Conservation (phyloP, 2,113 vertebrate species). For the Gila orcuttii region DNA sequence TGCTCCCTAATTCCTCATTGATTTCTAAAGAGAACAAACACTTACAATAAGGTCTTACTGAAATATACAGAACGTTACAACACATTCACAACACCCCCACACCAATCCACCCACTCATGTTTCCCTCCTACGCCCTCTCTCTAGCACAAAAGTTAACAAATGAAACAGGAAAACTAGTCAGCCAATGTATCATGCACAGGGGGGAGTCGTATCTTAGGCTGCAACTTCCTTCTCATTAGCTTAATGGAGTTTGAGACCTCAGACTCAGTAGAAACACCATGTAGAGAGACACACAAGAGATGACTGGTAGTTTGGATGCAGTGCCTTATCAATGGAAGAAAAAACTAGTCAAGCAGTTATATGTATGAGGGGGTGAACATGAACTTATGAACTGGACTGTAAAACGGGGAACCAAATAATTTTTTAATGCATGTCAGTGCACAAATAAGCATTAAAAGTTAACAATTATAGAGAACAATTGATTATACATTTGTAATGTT, state of each 20-base stretch:
- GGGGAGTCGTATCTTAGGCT: slow-evolving; percentile 1
- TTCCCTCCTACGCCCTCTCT: slow-evolving; percentile 3
- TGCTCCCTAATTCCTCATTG: neutral
- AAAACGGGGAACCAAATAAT: neutral
- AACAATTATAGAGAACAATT: neutral
- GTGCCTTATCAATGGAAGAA: no score
- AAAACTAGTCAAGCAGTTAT: no score
- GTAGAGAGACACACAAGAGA: neutral
- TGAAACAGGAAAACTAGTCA: slow-evolving; percentile 28
- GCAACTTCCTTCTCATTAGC: slow-evolving; percentile 26
- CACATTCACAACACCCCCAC: slow-evolving; percentile 8
- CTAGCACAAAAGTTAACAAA: slow-evolving; percentile 19
- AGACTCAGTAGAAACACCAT: neutral
- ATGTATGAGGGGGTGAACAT: no score
- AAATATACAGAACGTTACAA: slow-evolving; percentile 1
- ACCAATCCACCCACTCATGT: slow-evolving; percentile 19
- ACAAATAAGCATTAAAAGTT: neutral
- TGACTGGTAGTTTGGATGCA: neutral
- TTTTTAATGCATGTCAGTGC: neutral
- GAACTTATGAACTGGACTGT: no score
- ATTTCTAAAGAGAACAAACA: slow-evolving; percentile 13
- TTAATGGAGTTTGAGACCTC: neutral
- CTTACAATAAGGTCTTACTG: slow-evolving; percentile 16
- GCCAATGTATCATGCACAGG: neutral
- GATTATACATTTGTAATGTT: neutral